A percentile compares a stretch with the other conserved stretches of the same genome.
Conservation (phyloP, 2,888 invertebrate species). For the Candidula unifasciata region DNA sequence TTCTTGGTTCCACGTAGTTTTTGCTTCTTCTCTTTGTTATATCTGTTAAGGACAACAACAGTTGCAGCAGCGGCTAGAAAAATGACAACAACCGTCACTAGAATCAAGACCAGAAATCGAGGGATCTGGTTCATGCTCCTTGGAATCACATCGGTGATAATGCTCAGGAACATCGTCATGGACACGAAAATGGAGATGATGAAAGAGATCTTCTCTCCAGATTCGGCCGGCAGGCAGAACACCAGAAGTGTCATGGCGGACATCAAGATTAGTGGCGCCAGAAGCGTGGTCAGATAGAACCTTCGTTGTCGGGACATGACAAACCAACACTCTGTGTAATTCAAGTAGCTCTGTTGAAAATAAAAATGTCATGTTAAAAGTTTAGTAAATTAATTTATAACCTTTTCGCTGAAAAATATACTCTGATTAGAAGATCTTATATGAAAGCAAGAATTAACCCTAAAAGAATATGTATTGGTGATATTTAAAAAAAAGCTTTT, state of each 20-base stretch:
- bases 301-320: conserved; percentile 13
- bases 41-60: background rate
- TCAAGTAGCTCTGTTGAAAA: background rate
- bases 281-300: conserved; percentile 42
- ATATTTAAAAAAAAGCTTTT: no score
- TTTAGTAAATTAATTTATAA: no score
- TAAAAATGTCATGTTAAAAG: no score
- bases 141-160: conserved; percentile 8
- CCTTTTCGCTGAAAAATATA: no score
- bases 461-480: no score
- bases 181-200: conserved; percentile 14
- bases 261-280: conserved; percentile 37
- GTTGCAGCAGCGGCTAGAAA: background rate
- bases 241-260: conserved; percentile 33
- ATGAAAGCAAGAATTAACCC: no score
- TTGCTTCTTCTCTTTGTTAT: background rate
- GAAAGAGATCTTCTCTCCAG: conserved; percentile 44
- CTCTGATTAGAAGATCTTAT: no score
- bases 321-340: conserved; percentile 43
- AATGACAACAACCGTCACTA: background rate
- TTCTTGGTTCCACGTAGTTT: background rate
- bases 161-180: background rate
- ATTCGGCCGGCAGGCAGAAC: conserved; percentile 42
- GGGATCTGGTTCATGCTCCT: conserved; percentile 12
- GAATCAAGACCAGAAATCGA: background rate